Percentiles rank a stretch among this genome's conserved stretches.
These are phyloP conservation scores for Eupithecia insigniata DNA, from an alignment of 2,888 invertebrate genomes.

Conservation along the genomic window DNA sequence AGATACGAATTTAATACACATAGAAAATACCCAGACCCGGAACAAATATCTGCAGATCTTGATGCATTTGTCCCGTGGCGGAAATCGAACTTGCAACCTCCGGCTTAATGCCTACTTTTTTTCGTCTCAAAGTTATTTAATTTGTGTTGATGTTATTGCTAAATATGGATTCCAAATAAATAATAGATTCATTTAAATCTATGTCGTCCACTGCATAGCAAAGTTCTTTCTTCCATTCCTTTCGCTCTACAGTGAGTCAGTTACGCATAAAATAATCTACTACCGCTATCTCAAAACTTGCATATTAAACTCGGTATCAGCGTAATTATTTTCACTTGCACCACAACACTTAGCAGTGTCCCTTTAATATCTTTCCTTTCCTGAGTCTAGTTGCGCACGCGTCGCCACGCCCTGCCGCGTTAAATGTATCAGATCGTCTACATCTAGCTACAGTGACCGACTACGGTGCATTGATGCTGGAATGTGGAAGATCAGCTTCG, in stretches of 20 bases:
- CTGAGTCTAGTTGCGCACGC: constrained; percentile 67
- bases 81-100: not conserved
- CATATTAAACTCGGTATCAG: not conserved
- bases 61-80: not conserved
- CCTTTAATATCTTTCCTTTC: constrained; percentile 54
- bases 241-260: not conserved
- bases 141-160: not conserved
- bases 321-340: constrained; percentile 40
- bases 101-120: not conserved
- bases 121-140: not conserved
- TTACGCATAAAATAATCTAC: not conserved
- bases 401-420: constrained; percentile 74
- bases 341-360: constrained; percentile 60
- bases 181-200: not conserved
- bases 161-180: not conserved
- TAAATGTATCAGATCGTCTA: constrained; percentile 76
- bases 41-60: too few relatives aligned
- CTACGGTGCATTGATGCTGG: not conserved
- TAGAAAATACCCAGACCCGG: too few relatives aligned
- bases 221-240: not conserved
- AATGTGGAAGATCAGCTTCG: not conserved
- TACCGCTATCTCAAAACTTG: not conserved
- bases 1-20: too few relatives aligned
- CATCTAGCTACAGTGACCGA: constrained; percentile 42
- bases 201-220: not conserved